Conservation (phyloP, 2,113 vertebrate species). For the Garra rufa region DNA sequence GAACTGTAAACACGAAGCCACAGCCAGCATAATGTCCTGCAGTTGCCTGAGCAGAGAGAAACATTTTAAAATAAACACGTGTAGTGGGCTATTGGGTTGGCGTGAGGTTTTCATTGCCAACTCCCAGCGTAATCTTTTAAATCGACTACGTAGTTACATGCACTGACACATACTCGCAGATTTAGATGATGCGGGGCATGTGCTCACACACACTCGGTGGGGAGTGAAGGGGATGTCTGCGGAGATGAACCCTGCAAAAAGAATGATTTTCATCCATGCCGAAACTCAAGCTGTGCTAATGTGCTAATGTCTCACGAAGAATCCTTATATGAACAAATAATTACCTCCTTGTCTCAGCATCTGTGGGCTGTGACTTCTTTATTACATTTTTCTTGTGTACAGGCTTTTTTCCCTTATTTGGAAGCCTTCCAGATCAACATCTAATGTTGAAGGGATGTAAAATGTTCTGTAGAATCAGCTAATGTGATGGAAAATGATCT, state of each 20-base stretch:
- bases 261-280: not conserved
- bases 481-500: not conserved
- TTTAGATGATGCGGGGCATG: not conserved
- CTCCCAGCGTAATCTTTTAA: slow-evolving; percentile 31
- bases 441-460: not conserved
- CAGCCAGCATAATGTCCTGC: slow-evolving; percentile 33
- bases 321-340: slow-evolving; percentile 3
- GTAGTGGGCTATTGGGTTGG: not conserved
- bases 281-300: slow-evolving; percentile 21
- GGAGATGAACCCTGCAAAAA: slow-evolving; percentile 7
- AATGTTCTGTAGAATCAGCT: not conserved
- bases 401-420: not conserved
- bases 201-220: slow-evolving; percentile 5
- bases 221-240: not conserved
- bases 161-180: slow-evolving; percentile 50
- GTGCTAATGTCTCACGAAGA: slow-evolving; percentile 21
- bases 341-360: not conserved
- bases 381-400: not conserved
- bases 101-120: slow-evolving; percentile 3
- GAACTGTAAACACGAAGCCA: slow-evolving; percentile 53
- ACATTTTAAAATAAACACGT: slow-evolving; percentile 42
- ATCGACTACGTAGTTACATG: slow-evolving; percentile 71
- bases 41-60: slow-evolving; percentile 21
- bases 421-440: not conserved
- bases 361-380: not conserved